Percentiles rank a stretch among this genome's conserved stretches.
phyloP scores from a whole-genome alignment of 2,888 invertebrate genomes.

The Xanthostigma xanthostigma region DNA sequence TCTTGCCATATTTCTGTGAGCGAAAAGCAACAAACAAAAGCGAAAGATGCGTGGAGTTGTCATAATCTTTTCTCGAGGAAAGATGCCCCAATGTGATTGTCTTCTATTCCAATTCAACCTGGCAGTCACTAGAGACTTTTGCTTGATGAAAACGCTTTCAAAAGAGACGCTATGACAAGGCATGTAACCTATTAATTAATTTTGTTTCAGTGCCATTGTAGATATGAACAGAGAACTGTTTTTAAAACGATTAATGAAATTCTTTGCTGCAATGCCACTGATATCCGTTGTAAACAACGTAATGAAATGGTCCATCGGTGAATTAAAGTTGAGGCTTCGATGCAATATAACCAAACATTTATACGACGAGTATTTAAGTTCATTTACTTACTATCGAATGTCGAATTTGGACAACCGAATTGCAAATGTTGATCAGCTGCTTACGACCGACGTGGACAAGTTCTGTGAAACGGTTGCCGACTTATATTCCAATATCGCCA shows the following conservation, averaged over 20 bases:
- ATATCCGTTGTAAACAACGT: constrained; percentile 88
- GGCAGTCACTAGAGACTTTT: too few relatives aligned
- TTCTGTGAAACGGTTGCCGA: constrained; percentile 93
- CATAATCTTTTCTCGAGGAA: too few relatives aligned
- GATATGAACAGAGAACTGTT: constrained; percentile 71
- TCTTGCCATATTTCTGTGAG: too few relatives aligned
- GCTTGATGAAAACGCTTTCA: too few relatives aligned
- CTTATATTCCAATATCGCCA: constrained; percentile 90
- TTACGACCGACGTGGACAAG: constrained; percentile 93
- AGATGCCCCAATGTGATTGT: too few relatives aligned
- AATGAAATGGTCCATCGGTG: constrained; percentile 87
- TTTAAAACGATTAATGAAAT: constrained; percentile 54
- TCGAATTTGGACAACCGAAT: constrained; percentile 89
- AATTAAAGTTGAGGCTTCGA: constrained; percentile 79
- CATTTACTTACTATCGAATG: constrained; percentile 94
- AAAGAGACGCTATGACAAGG: too few relatives aligned
- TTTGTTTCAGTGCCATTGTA: constrained; percentile 69
- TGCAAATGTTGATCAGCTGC: constrained; percentile 87
- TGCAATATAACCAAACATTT: constrained; percentile 77
- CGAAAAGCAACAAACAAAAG: too few relatives aligned
- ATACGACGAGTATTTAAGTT: constrained; percentile 86
- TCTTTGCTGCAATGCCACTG: constrained; percentile 75
- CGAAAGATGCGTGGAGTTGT: too few relatives aligned
- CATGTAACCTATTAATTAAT: neutral
- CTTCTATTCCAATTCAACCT: too few relatives aligned